These are phyloP conservation scores for Macquaria ambigua DNA, from an alignment of 2,113 vertebrate genomes.

Conservation along the genomic window DNA sequence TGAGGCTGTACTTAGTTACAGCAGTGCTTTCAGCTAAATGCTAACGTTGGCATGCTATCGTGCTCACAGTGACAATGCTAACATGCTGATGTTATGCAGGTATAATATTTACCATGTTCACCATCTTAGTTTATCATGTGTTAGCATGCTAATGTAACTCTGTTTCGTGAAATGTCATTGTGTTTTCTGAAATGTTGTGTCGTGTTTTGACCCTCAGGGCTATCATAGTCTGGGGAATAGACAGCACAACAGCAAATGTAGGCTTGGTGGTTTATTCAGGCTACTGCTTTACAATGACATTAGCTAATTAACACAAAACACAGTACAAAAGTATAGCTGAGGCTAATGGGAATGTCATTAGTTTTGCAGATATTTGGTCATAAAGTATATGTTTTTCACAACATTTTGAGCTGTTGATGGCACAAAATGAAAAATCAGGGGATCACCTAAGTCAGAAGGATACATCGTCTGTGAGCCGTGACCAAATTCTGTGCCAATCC, in stretches of 20 bases:
- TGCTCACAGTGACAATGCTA: neutral
- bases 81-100: too few relatives aligned
- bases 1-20: neutral
- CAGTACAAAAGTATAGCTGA: neutral
- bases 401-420: too few relatives aligned
- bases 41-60: neutral
- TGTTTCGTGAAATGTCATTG: too few relatives aligned
- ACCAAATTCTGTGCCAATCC: neutral
- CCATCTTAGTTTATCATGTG: neutral
- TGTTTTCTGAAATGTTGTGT: too few relatives aligned
- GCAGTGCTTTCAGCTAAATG: too few relatives aligned
- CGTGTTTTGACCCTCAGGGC: too few relatives aligned
- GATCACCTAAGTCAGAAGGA: too few relatives aligned
- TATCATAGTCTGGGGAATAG: neutral
- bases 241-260: too few relatives aligned
- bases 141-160: neutral
- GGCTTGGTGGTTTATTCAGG: neutral
- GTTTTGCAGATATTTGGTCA: neutral
- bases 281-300: neutral
- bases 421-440: too few relatives aligned
- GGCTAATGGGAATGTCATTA: neutral
- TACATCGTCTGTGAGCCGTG: neutral
- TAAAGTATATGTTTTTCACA: neutral
- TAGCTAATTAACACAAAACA: neutral
- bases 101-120: too few relatives aligned